Evolutionary conservation across 2,113 vertebrate species (phyloP).

Genomic region (Engystomops pustulosus): DNA sequence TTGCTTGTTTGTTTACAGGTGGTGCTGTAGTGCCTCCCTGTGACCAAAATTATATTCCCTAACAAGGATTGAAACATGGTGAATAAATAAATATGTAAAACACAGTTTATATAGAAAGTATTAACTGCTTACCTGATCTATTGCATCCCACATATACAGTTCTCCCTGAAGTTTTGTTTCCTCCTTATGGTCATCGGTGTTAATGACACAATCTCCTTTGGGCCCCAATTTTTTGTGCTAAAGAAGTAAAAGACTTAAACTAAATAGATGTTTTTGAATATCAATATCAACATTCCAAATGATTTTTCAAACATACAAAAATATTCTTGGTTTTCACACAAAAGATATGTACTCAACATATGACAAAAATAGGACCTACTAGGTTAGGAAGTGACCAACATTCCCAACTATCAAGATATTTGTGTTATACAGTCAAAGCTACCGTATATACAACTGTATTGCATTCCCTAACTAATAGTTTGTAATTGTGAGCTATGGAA

Average conservation of each 20-base stretch:
- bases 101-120: neutral
- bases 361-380: no score
- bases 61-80: neutral
- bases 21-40: neutral
- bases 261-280: neutral
- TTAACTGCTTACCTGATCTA: conserved; percentile 84
- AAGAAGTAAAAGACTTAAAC: neutral
- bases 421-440: no score
- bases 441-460: no score
- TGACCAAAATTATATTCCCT: neutral
- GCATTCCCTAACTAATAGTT: no score
- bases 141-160: conserved; percentile 93
- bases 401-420: no score
- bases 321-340: no score
- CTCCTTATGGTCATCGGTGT: conserved; percentile 80
- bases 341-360: no score
- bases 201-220: conserved; percentile 74
- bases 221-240: conserved; percentile 94
- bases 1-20: no score
- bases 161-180: conserved; percentile 88
- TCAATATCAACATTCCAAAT: no score
- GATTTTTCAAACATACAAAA: neutral
- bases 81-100: neutral
- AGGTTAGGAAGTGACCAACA: no score
- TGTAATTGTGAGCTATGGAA: no score